phyloP scores from a whole-genome alignment of 2,888 invertebrate genomes.

The Sarcophaga subvicina region DNA sequence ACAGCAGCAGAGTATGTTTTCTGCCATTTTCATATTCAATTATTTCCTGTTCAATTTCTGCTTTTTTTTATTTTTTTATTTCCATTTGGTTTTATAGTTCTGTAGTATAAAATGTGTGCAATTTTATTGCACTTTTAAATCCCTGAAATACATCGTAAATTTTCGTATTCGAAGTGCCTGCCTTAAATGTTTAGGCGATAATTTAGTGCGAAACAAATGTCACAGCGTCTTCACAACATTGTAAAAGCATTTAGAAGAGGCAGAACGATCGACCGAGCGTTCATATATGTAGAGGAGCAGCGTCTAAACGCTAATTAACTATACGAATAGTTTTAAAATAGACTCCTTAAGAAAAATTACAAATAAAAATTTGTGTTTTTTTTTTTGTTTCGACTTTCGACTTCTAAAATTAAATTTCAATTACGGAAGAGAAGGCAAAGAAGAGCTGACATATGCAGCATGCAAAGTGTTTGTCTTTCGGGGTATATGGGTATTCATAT shows the following conservation, averaged over 20 bases:
- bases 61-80: too few relatives aligned
- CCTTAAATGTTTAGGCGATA: conserved; percentile 4
- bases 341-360: conserved; percentile 20
- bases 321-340: conserved; percentile 25
- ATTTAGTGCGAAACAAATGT: conserved; percentile 43
- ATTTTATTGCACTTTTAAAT: too few relatives aligned
- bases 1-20: too few relatives aligned
- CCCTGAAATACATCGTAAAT: background rate
- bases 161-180: background rate
- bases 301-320: background rate
- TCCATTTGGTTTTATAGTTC: too few relatives aligned
- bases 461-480: too few relatives aligned
- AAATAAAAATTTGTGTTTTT: background rate
- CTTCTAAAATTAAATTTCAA: too few relatives aligned
- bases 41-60: too few relatives aligned
- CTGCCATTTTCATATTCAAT: too few relatives aligned
- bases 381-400: conserved; percentile 2
- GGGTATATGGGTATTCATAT: background rate
- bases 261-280: too few relatives aligned
- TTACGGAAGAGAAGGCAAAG: too few relatives aligned
- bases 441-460: too few relatives aligned
- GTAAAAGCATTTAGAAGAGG: background rate
- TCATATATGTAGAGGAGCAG: background rate
- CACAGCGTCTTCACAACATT: conserved; percentile 25
- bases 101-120: too few relatives aligned